Percentiles rank a stretch among this genome's conserved stretches.
Conservation (phyloP, 2,888 invertebrate genomes). For the Drosophila bunnanda region DNA sequence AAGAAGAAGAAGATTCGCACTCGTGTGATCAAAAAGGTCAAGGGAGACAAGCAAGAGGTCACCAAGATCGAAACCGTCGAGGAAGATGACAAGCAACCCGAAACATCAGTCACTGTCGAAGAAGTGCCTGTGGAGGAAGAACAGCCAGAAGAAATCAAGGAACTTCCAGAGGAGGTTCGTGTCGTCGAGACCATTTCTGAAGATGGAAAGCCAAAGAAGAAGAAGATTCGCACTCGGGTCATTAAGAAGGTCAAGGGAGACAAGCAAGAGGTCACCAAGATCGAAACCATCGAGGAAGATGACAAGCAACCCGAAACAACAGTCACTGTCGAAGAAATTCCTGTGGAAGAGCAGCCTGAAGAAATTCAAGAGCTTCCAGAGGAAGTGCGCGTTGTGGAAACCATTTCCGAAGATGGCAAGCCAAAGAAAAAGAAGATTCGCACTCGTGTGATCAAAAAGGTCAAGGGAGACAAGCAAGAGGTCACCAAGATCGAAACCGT, state of each 20-base stretch:
- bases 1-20: too few relatives aligned
- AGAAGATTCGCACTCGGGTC: too few relatives aligned
- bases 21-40: too few relatives aligned
- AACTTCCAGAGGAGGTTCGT: too few relatives aligned
- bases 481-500: conserved; percentile 61
- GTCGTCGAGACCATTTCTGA: too few relatives aligned
- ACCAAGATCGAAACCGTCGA: too few relatives aligned
- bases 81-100: too few relatives aligned
- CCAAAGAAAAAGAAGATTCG: conserved; percentile 60
- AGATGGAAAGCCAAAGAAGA: too few relatives aligned
- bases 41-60: too few relatives aligned
- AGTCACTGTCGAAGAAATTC: conserved; percentile 52
- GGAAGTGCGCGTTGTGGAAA: conserved; percentile 48
- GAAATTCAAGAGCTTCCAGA: conserved; percentile 51
- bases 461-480: conserved; percentile 63
- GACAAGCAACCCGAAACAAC: conserved; percentile 59
- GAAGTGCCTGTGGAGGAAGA: too few relatives aligned
- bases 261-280: conserved; percentile 59
- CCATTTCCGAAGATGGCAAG: conserved; percentile 54
- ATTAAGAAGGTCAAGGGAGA: conserved; percentile 3
- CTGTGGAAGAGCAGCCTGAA: conserved; percentile 27
- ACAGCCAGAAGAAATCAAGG: too few relatives aligned
- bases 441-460: conserved; percentile 62
- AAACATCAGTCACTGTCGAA: too few relatives aligned
- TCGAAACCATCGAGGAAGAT: conserved; percentile 64